Evolutionary conservation across 2,888 invertebrate genomes (phyloP), one percentile per base, ranked within the genome.

Genomic region (Lepetodrilus schrolli): DNA sequence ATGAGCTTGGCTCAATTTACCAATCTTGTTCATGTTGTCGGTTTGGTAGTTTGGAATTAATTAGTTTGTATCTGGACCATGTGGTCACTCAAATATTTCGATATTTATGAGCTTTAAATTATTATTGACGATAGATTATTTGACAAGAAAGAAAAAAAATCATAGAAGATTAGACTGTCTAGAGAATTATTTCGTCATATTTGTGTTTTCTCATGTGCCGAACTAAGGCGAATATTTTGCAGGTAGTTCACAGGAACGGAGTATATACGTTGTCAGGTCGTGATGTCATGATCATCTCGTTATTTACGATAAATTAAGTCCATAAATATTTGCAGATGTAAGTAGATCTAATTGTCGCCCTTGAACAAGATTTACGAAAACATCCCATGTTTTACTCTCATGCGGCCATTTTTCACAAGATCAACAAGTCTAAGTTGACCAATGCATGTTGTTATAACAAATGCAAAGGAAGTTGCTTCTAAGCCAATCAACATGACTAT

Each of bases 401-500:
- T 30, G 34, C 17, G 58, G 58, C 58, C 58, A 58, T 58, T 58
- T 30, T 21, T 58, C 26, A 34, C 26, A 43, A 58, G 34, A 58
- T 58, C 58, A 21, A 58, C 34, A 34, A 17, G 30, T 17, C 5
- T 10, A 68, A 68, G 21, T 58, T 13, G 23, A 36, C 72, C 75
- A 75, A 75, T 75, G 49, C 68, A 8, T 20, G 37, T 20, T 17
- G 23, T 20, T 43, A 48, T 72, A 65, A 43, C 37, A 69, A 38
- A 69, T 17, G 69, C 43, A 50, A 75, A 75, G 75, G 75, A 75
- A 75, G 75, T 72, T 34, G 7, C 10, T 37, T 21, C 20, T 36
- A 51, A 71, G 43, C 83, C 83, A 83, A 83, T 83, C 78, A 77
- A 34, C 79, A 76, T 72, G 43, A 66, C 77, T 77, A 74, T 83